A percentile compares a stretch with the other conserved stretches of the same genome.
Conservation (phyloP, 2,797 vertebrate species). For the Lates japonicus region DNA sequence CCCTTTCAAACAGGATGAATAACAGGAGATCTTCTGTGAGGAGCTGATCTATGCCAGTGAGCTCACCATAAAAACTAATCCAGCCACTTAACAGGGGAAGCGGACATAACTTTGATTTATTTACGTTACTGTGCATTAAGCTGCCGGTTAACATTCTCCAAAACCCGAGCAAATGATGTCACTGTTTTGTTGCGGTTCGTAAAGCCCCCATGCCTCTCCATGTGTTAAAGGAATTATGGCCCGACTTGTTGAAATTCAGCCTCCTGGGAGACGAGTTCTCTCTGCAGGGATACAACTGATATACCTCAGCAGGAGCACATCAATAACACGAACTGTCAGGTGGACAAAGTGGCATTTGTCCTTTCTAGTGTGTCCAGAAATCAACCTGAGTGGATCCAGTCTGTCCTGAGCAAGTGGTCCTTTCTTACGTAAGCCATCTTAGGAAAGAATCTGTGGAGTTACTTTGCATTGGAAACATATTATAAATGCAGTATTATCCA, state of each 20-base stretch:
- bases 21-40: slow-evolving; percentile 55
- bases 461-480: slow-evolving; percentile 20
- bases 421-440: slow-evolving; percentile 16
- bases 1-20: slow-evolving; percentile 65
- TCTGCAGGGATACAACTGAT: slow-evolving; percentile 57
- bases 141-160: slow-evolving; percentile 78
- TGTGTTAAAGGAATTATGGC: slow-evolving; percentile 85
- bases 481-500: neutral
- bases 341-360: slow-evolving; percentile 55
- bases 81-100: slow-evolving; percentile 73
- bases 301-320: slow-evolving; percentile 67
- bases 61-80: slow-evolving; percentile 77
- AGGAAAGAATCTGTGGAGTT: slow-evolving; percentile 17
- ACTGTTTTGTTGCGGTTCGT: slow-evolving; percentile 76
- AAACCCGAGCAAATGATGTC: slow-evolving; percentile 81
- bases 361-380: slow-evolving; percentile 31
- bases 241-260: slow-evolving; percentile 81
- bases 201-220: slow-evolving; percentile 72
- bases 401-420: slow-evolving; percentile 4
- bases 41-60: slow-evolving; percentile 61
- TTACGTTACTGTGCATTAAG: slow-evolving; percentile 81
- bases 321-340: slow-evolving; percentile 70
- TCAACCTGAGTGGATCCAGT: slow-evolving; percentile 5
- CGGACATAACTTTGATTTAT: slow-evolving; percentile 80
- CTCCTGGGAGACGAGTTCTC: slow-evolving; percentile 66